A percentile compares a stretch with the other conserved stretches of the same genome.
Evolutionary conservation across 2,888 invertebrate species (phyloP).

Genomic region (Caenorhabditis auriculariae): DNA sequence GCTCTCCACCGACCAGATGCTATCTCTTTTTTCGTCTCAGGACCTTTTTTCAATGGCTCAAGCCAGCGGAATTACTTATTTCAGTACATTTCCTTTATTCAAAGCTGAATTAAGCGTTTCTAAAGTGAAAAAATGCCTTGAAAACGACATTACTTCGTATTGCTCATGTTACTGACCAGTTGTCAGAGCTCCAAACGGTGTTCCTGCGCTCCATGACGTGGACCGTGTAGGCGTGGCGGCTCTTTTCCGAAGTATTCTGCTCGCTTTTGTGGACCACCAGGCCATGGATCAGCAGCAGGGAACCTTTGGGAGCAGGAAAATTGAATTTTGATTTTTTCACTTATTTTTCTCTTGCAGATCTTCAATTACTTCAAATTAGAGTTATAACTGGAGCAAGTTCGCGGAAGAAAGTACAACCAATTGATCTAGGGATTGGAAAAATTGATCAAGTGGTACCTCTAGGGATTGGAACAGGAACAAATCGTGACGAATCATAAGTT

Average conservation of each 20-base stretch:
- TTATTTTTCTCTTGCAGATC: neutral
- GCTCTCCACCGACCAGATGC: neutral
- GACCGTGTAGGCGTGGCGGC: constrained; percentile 93
- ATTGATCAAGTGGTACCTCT: constrained; percentile 74
- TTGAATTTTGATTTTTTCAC: neutral
- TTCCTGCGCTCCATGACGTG: constrained; percentile 82
- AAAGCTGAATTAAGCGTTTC: neutral
- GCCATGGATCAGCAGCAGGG: constrained; percentile 85
- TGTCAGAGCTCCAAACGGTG: constrained; percentile 77
- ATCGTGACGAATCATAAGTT: constrained; percentile 72
- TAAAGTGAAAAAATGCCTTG: neutral
- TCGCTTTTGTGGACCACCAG: constrained; percentile 90
- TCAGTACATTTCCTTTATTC: neutral
- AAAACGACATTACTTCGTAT: neutral
- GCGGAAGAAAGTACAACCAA: neutral
- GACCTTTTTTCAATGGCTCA: too few species aligned
- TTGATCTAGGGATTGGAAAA: neutral
- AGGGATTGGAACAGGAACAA: constrained; percentile 78
- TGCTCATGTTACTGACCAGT: constrained; percentile 40
- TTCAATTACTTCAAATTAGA: neutral
- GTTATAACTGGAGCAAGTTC: too few species aligned
- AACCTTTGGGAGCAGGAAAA: constrained; percentile 68
- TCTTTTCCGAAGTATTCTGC: constrained; percentile 77
- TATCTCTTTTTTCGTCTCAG: neutral
- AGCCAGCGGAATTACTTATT: neutral